Evolutionary conservation across 2,113 vertebrate species (phyloP).

Genomic region (Empidonax traillii): DNA sequence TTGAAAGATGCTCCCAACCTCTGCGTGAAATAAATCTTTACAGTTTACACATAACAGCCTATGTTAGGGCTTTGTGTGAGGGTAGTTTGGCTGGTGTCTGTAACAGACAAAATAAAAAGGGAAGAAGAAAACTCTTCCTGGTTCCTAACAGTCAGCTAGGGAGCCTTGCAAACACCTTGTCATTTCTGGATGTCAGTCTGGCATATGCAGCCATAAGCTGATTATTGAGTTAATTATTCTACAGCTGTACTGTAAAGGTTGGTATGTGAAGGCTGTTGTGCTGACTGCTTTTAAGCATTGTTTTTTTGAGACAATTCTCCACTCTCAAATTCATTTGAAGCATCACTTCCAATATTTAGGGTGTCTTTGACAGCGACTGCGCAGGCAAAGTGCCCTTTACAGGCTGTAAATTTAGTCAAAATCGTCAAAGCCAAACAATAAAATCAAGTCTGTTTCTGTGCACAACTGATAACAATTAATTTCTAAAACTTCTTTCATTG

Average conservation of each 20-base stretch:
- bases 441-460: neutral
- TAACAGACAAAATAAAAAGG: neutral
- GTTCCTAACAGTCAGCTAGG: neutral
- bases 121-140: neutral
- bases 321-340: neutral
- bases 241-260: neutral
- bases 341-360: neutral
- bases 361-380: fast-evolving
- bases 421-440: neutral
- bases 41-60: neutral
- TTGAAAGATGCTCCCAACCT: neutral
- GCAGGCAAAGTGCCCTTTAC: neutral
- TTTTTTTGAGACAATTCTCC: neutral
- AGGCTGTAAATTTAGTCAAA: neutral
- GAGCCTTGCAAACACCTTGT: neutral
- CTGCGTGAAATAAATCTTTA: neutral
- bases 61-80: neutral
- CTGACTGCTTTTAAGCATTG: neutral
- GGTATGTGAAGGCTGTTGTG: neutral
- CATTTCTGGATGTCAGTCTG: neutral
- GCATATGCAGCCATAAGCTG: fast-evolving
- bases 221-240: slow-evolving; percentile 17
- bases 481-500: neutral
- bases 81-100: neutral
- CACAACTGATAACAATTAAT: neutral